Conservation (phyloP, 2,797 vertebrate species). For the Myripristis murdjan region DNA sequence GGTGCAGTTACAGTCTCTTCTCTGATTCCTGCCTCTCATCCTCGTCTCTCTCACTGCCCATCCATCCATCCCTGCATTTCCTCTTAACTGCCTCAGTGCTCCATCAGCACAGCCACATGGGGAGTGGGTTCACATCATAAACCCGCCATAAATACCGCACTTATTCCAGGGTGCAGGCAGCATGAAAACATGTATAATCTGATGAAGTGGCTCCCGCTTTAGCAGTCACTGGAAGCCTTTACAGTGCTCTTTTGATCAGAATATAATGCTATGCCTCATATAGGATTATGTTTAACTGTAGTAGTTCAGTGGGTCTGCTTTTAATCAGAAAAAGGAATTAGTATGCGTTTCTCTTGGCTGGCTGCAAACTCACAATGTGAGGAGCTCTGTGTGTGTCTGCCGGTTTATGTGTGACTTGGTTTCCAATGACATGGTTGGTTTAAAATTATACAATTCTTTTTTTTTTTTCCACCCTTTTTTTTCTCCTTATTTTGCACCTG, state of each 20-base stretch:
- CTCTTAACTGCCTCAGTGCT: constrained; percentile 53
- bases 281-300: constrained; percentile 46
- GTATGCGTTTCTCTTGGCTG: constrained; percentile 62
- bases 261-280: constrained; percentile 30
- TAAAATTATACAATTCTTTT: constrained; percentile 24
- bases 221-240: constrained; percentile 35
- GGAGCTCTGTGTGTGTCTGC: constrained; percentile 41
- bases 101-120: constrained; percentile 35
- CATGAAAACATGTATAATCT: constrained; percentile 43
- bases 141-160: constrained; percentile 54
- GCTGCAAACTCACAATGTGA: constrained; percentile 52
- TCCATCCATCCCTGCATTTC: constrained; percentile 37
- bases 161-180: constrained; percentile 45
- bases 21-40: constrained; percentile 40
- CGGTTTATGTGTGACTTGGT: constrained; percentile 45
- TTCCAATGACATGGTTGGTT: constrained; percentile 33
- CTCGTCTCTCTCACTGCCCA: constrained; percentile 37
- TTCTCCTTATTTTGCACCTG: neutral
- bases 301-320: constrained; percentile 67
- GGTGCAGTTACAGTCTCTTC: constrained; percentile 41
- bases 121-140: constrained; percentile 57
- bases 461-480: constrained; percentile 1
- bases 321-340: constrained; percentile 77
- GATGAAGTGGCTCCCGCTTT: constrained; percentile 17
- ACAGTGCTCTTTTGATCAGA: constrained; percentile 35